A percentile compares a stretch with the other conserved stretches of the same genome.
Evolutionary conservation across 2,888 invertebrate genomes (phyloP).

Genomic region (Orthosia gothica): DNA sequence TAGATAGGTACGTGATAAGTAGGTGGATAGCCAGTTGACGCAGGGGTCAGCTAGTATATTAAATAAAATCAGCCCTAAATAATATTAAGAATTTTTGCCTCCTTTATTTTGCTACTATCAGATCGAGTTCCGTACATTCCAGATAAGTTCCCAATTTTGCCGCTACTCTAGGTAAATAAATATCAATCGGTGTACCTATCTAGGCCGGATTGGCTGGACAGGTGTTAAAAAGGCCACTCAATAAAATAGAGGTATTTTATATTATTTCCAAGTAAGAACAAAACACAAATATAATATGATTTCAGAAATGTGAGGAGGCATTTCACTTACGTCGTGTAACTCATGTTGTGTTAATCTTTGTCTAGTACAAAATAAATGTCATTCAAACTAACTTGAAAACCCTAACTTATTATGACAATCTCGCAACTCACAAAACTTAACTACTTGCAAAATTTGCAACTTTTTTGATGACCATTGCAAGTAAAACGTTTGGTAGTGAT

Average conservation of each 20-base stretch:
- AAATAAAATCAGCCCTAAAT: too few species aligned
- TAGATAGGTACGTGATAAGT: too few species aligned
- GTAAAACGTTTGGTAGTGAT: neutral
- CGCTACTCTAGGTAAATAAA: neutral
- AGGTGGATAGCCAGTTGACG: too few species aligned
- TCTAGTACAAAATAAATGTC: neutral
- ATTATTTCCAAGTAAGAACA: too few species aligned
- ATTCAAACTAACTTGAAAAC: neutral
- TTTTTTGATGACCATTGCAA: neutral
- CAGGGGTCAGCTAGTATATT: too few species aligned
- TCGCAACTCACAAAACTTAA: conserved; percentile 3
- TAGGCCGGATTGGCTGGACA: neutral
- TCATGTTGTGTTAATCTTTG: too few species aligned
- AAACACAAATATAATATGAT: too few species aligned
- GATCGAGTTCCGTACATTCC: neutral
- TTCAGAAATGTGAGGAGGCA: too few species aligned
- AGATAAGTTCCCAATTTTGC: neutral
- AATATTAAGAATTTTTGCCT: too few species aligned
- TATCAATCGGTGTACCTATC: conserved; percentile 19
- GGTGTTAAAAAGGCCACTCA: too few species aligned
- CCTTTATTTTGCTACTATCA: too few species aligned
- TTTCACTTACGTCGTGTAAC: too few species aligned
- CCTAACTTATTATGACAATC: neutral
- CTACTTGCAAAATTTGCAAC: neutral
- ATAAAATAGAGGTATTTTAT: neutral